Percentiles rank a stretch among this genome's conserved stretches.
phyloP scores from a whole-genome alignment of 2,113 vertebrate species.

The Pelecanus crispus region DNA sequence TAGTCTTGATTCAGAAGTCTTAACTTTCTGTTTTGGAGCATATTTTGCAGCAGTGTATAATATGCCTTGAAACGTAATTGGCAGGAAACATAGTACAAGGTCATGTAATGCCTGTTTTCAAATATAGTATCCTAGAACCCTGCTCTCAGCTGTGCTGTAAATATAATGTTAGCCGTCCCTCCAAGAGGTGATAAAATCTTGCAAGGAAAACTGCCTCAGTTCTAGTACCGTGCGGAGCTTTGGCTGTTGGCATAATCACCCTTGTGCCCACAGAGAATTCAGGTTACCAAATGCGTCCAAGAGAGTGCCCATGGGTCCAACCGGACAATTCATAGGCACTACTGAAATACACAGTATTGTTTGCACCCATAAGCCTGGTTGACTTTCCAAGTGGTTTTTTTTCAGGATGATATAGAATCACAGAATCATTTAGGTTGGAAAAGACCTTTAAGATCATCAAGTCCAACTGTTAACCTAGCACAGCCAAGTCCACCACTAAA shows the following conservation, averaged over 20 bases:
- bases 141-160: neutral
- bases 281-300: neutral
- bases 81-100: neutral
- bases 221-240: neutral
- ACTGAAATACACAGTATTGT: neutral
- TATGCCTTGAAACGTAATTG: neutral
- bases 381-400: neutral
- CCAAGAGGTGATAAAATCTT: neutral
- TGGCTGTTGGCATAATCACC: neutral
- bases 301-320: fast-evolving
- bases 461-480: no score
- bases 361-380: neutral
- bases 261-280: neutral
- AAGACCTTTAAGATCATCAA: no score
- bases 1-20: neutral
- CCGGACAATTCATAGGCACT: neutral
- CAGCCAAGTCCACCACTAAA: no score
- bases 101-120: neutral
- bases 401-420: neutral
- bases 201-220: fast-evolving
- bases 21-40: neutral
- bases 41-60: neutral
- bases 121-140: neutral
- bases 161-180: neutral
- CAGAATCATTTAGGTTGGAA: no score